Evolutionary conservation across 2,888 invertebrate species (phyloP), one percentile per base, ranked within the genome.

Genomic region (Nomada flava): DNA sequence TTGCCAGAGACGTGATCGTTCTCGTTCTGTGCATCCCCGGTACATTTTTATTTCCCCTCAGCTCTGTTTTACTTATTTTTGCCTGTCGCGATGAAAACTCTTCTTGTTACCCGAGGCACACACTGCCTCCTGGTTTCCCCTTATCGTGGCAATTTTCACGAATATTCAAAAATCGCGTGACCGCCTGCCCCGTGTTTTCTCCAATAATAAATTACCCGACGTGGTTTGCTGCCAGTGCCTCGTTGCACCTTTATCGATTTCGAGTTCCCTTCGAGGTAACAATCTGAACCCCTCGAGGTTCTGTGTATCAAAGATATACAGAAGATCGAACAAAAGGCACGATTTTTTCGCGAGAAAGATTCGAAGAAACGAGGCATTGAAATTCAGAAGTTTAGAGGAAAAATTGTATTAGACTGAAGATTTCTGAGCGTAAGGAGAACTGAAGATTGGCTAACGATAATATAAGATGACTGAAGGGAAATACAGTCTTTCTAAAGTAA

Each of bases 111-210:
- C 29, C 29, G 29, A 18, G 23, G 9, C 52, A 15, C 44, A 15
- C 44, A 26, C 13, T 10, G n/a, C 20, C 10, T 18, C 2, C 36
- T 18, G 18, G 13, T 20, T 36, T 7, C n/a, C 11, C 18, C 29
- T 26, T 62, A 18, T 15, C 62, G n/a, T 11, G n/a, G 47, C 29
- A n/a, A 63, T 79, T 70, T n/a, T 50, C 26, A 10, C 42, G 65
- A 65, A 69, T 75, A 80, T 81, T 82, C 70, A 47, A 68, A 81
- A 80, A 80, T 81, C 70, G 74, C 81, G 74, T 80, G 81, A 81
- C 69, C 29, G 10, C 3, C 1, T 20, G 29, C 4, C 26, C 52
- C 18, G 36, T 26, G 47, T 15, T 79, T 60, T 42, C 44, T 10
- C 15, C 47, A 15, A 55, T 23, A n/a, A 62, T 47, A 67, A 67